These are phyloP conservation scores for Blastobasis adustella DNA, from an alignment of 2,888 invertebrate genomes.

Conservation along the genomic window DNA sequence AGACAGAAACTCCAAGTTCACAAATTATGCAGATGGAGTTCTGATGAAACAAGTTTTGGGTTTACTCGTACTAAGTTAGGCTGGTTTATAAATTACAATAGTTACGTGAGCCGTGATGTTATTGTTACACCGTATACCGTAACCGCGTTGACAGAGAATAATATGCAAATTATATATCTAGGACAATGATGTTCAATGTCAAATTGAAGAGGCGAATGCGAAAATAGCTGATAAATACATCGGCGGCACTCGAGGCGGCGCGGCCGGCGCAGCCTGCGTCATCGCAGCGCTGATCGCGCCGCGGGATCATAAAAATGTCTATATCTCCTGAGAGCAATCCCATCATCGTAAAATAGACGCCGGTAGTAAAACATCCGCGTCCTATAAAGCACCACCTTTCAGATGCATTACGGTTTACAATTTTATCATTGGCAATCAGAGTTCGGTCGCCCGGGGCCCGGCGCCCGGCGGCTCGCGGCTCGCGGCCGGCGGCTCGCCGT, in stretches of 20 bases:
- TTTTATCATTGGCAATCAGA: not conserved
- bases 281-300: constrained; percentile 36
- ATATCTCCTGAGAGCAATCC: constrained; percentile 51
- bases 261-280: constrained; percentile 23
- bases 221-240: no score
- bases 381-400: constrained; percentile 33
- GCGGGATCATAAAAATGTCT: constrained; percentile 51
- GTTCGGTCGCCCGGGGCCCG: not conserved
- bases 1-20: not conserved
- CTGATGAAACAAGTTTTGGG: constrained; percentile 3
- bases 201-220: no score
- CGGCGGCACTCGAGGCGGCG: no score
- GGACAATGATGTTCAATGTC: no score
- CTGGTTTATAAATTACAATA: no score
- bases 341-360: constrained; percentile 57
- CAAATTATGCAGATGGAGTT: constrained; percentile 4
- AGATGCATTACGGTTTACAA: constrained; percentile 21
- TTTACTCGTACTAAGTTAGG: no score
- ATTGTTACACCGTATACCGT: no score
- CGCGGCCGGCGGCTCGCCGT: no score
- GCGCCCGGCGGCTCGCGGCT: no score
- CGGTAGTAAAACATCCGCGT: constrained; percentile 45
- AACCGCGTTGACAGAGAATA: no score
- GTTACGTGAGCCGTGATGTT: no score
- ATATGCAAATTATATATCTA: no score